A percentile compares a stretch with the other conserved stretches of the same genome.
phyloP scores from a whole-genome alignment of 2,113 vertebrate species.

The Merops nubicus region DNA sequence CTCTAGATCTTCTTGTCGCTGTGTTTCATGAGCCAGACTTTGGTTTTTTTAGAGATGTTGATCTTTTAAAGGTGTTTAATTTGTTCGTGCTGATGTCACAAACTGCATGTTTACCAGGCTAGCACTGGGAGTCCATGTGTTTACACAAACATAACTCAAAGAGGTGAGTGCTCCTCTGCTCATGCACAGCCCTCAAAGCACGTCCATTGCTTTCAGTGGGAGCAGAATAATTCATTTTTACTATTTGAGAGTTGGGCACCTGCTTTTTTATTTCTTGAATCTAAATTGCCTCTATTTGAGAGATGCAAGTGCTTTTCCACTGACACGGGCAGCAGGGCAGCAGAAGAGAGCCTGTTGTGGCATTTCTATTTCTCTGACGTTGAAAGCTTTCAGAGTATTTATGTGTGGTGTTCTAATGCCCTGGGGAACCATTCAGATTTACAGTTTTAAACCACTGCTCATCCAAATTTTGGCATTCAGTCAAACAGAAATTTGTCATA shows the following conservation, averaged over 20 bases:
- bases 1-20: not conserved
- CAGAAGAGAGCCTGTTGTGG: not conserved
- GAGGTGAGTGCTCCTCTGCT: not conserved
- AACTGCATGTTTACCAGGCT: not conserved
- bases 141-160: not conserved
- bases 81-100: not conserved
- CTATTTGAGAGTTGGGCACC: conserved; percentile 15
- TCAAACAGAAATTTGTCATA: conserved; percentile 81
- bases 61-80: not conserved
- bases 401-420: conserved; percentile 34
- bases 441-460: conserved; percentile 60
- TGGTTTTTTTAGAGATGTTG: not conserved
- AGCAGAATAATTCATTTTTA: conserved; percentile 46
- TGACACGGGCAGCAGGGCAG: conserved; percentile 14
- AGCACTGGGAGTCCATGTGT: not conserved
- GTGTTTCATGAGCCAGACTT: not conserved
- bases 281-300: conserved; percentile 56
- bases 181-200: not conserved
- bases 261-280: conserved; percentile 62
- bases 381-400: conserved; percentile 40
- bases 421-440: conserved; percentile 42
- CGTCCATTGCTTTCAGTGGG: conserved; percentile 13
- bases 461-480: conserved; percentile 73
- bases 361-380: conserved; percentile 65
- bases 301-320: conserved; percentile 15